These are phyloP conservation scores for Andrena fulva DNA, from an alignment of 2,888 invertebrate genomes.

Conservation along the genomic window DNA sequence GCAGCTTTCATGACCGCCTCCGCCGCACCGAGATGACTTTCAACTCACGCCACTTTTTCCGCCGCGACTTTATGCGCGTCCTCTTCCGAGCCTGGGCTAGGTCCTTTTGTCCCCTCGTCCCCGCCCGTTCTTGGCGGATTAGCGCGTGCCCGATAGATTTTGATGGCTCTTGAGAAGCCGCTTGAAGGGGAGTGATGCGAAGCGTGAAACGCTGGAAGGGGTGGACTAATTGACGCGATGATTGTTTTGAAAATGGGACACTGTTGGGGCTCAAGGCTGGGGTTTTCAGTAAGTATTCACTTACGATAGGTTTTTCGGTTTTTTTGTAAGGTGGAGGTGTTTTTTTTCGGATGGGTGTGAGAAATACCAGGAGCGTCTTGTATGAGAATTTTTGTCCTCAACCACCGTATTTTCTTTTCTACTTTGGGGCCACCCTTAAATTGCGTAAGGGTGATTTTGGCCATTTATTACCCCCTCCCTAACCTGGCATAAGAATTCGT, in stretches of 20 bases:
- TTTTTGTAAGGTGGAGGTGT: too few relatives aligned
- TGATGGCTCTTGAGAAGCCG: constrained; percentile 30
- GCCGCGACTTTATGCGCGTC: constrained; percentile 48
- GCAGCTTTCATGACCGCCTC: constrained; percentile 43
- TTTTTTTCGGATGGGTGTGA: too few relatives aligned
- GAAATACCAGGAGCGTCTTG: too few relatives aligned
- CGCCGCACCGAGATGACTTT: constrained; percentile 52
- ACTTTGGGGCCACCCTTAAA: too few relatives aligned
- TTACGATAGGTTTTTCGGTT: too few relatives aligned
- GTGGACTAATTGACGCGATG: not conserved
- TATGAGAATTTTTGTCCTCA: too few relatives aligned
- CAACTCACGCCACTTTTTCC: constrained; percentile 55
- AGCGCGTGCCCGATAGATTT: not conserved
- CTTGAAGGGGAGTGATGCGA: not conserved
- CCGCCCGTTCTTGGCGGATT: not conserved
- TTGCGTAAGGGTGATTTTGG: too few relatives aligned
- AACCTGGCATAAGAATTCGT: too few relatives aligned
- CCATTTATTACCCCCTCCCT: too few relatives aligned
- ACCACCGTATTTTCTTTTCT: too few relatives aligned
- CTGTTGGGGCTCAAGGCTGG: too few relatives aligned
- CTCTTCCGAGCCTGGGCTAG: constrained; percentile 32
- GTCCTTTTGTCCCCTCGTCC: constrained; percentile 24
- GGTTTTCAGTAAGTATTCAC: too few relatives aligned
- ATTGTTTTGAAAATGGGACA: not conserved
- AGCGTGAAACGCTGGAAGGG: not conserved